phyloP scores from a whole-genome alignment of 2,797 vertebrate species.

The Allobates femoralis region DNA sequence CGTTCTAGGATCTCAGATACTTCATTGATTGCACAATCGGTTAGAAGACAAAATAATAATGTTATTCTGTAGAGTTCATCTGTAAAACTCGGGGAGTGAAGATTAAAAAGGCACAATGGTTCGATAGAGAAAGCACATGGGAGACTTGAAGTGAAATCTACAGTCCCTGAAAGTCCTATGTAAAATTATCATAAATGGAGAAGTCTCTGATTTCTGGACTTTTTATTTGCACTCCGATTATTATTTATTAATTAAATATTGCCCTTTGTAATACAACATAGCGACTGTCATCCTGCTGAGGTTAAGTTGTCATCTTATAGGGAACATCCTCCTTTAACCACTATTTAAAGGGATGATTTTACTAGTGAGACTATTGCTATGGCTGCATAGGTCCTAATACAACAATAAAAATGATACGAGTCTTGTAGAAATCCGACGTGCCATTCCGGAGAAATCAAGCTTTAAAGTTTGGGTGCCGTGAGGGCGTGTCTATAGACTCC shows the following conservation, averaged over 20 bases:
- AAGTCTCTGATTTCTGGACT: neutral
- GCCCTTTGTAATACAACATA: neutral
- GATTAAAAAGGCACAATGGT: constrained; percentile 28
- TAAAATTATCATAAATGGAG: neutral
- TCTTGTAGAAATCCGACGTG: no score
- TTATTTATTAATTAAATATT: constrained; percentile 13
- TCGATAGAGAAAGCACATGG: constrained; percentile 34
- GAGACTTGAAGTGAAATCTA: neutral
- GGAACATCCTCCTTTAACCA: neutral
- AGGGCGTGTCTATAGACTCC: no score
- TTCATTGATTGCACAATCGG: constrained; percentile 25
- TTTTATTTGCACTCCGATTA: constrained; percentile 23
- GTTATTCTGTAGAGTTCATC: neutral
- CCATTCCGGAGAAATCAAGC: no score
- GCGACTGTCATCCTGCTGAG: neutral
- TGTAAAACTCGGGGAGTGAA: neutral
- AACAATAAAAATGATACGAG: no score
- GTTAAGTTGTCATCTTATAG: neutral
- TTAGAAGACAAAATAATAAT: neutral
- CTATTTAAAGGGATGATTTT: no score
- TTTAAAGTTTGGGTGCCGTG: no score
- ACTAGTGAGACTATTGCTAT: no score
- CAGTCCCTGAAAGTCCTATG: neutral
- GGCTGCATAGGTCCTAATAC: no score
- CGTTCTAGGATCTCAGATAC: neutral